Evolutionary conservation across 35 echinoderm and acorn worm species (phyloP), one percentile per base, ranked within the genome.

Genomic region (Heliocidaris tuberculata): DNA sequence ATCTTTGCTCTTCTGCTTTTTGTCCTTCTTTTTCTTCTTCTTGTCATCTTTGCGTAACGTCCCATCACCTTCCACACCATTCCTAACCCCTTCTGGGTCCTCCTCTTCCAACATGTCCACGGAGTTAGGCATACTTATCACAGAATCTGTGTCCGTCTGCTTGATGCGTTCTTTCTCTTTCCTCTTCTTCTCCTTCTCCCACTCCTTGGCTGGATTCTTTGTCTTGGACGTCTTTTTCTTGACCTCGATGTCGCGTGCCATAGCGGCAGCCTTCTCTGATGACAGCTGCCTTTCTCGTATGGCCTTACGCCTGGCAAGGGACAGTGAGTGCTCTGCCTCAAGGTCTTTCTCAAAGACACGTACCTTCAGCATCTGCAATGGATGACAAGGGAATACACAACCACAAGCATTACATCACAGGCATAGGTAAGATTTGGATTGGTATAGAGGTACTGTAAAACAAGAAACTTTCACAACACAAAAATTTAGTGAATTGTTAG

Each of bases 271-370:
- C 88, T 96, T 97, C 32, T 96, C 95, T 31, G 95, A 94, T 0
- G 95, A 95, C 10, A 95, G 92, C 91, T 99, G 98, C 30, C 98
- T 31, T 12, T 96, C 35, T 60, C 95, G 88, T 59, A 99, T 96
- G 94, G 96, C 96, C 16, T 96, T 96, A 13, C 96, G 48, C 42
- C 98, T 88, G 17, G 98, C 98, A 5, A 99, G 91, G 19, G 95
- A 95, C 86, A 99, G 59, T 1, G 96, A 99, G 50, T 99, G 98
- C 70, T 99, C 98, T 31, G 90, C 96, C 85, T 99, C 98, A 10
- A 99, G 50, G 85, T 99, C 98, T 71, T 96, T 97, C 90, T 99
- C 98, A 95, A 99, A 99, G 30, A 99, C 96, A 31, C 93, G 56
- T 31, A 99, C 59, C 94, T 97, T 97, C 88, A 99, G 27, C 96